Evolutionary conservation across 2,888 invertebrate species (phyloP).

Genomic region (Drosophila lutescens): DNA sequence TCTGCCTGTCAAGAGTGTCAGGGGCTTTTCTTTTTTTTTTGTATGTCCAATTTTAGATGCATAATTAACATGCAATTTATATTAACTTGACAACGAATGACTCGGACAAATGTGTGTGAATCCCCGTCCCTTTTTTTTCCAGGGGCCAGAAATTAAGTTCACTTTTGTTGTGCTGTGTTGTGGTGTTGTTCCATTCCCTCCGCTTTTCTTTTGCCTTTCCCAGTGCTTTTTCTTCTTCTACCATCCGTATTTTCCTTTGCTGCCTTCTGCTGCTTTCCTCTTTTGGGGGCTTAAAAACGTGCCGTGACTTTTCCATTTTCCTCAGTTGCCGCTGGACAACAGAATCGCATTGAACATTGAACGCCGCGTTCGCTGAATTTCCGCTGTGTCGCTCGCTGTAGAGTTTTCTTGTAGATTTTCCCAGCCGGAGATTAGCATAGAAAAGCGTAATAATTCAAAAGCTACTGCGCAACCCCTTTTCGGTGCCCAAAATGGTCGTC

Average conservation of each 20-base stretch:
- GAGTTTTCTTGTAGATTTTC: slow-evolving; percentile 2
- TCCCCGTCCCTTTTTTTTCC: not conserved
- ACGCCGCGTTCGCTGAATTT: slow-evolving; percentile 4
- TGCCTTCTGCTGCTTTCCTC: not conserved
- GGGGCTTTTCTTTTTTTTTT: not conserved
- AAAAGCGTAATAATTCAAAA: slow-evolving; percentile 64
- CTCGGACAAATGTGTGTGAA: slow-evolving; percentile 18
- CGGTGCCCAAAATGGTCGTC: slow-evolving; percentile 80
- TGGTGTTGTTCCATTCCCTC: slow-evolving; percentile 5
- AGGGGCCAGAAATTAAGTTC: slow-evolving; percentile 31
- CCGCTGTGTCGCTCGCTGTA: not conserved
- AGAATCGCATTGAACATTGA: slow-evolving; percentile 46
- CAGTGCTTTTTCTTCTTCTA: slow-evolving; percentile 7
- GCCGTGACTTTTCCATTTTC: slow-evolving; percentile 58
- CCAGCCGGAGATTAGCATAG: slow-evolving; percentile 23
- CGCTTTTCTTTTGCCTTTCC: slow-evolving; percentile 10
- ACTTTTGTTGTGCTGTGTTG: slow-evolving; percentile 10
- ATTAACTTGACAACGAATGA: slow-evolving; percentile 39
- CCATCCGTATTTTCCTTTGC: slow-evolving; percentile 20
- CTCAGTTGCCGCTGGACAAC: slow-evolving; percentile 65
- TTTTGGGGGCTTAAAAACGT: slow-evolving; percentile 49
- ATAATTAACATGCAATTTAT: slow-evolving; percentile 70
- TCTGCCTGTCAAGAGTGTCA: slow-evolving; percentile 8
- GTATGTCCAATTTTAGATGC: slow-evolving; percentile 58
- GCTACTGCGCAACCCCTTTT: slow-evolving; percentile 58